Evolutionary conservation across 2,113 vertebrate species (phyloP).

Genomic region (Pseudonaja textilis): DNA sequence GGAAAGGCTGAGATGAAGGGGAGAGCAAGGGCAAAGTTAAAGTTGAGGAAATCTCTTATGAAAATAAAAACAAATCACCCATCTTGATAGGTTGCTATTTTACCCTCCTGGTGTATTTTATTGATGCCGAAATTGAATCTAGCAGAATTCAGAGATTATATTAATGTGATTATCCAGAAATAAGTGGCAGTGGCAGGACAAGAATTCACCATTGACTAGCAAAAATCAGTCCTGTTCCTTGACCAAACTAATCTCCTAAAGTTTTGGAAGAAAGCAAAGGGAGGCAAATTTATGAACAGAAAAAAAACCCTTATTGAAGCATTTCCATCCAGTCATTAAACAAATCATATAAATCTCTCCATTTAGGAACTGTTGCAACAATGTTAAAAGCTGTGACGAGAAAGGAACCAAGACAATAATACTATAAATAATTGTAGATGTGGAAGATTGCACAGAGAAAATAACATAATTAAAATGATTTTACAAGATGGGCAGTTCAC

Average conservation of each 20-base stretch:
- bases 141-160: constrained; percentile 37
- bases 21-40: constrained; percentile 70
- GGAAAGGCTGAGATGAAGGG: constrained; percentile 14
- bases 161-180: background rate
- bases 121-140: constrained; percentile 70
- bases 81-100: constrained; percentile 67
- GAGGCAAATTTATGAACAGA: background rate
- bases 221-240: constrained; percentile 11
- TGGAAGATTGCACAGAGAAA: constrained; percentile 64
- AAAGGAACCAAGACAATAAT: constrained; percentile 68
- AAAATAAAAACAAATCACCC: constrained; percentile 78
- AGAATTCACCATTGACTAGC: constrained; percentile 29
- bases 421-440: constrained; percentile 73
- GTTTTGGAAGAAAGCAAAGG: background rate
- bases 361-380: constrained; percentile 59
- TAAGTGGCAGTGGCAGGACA: background rate
- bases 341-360: constrained; percentile 45
- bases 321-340: constrained; percentile 62
- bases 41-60: constrained; percentile 74
- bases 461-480: constrained; percentile 70
- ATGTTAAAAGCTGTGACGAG: constrained; percentile 62
- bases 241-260: constrained; percentile 7
- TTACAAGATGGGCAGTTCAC: constrained; percentile 65
- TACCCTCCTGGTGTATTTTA: constrained; percentile 70
- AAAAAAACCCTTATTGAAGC: constrained; percentile 29